Conservation (phyloP, 2,113 vertebrate species). For the Ahaetulla prasina region DNA sequence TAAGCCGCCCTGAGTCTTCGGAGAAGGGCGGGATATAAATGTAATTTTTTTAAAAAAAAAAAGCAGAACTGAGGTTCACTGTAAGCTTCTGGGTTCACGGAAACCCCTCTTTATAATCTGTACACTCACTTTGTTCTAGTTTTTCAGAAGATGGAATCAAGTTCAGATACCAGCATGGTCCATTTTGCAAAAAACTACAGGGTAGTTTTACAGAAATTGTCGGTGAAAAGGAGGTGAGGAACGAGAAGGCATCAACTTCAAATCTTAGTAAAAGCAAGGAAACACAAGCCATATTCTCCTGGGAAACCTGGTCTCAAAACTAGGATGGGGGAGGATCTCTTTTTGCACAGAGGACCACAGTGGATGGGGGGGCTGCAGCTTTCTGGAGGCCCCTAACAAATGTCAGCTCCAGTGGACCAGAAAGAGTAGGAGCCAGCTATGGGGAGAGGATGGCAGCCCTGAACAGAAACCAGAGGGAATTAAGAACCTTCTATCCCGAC, state of each 20-base stretch:
- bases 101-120: neutral
- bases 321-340: neutral
- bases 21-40: too few species aligned
- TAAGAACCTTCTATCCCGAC: neutral
- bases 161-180: neutral
- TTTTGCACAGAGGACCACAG: too few species aligned
- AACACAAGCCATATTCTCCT: neutral
- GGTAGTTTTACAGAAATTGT: slow-evolving; percentile 21
- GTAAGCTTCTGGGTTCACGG: neutral
- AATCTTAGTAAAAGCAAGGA: neutral
- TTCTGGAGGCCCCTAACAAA: neutral
- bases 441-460: neutral
- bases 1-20: too few species aligned
- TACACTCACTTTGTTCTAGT: neutral
- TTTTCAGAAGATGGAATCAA: slow-evolving; percentile 5
- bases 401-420: neutral
- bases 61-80: neutral
- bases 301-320: neutral
- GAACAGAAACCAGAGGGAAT: neutral
- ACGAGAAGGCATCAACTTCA: neutral
- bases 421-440: neutral
- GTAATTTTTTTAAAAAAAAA: too few species aligned
- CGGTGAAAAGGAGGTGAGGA: slow-evolving; percentile 14
- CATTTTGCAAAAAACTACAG: slow-evolving; percentile 6
- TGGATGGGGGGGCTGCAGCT: neutral